phyloP scores from a whole-genome alignment of 2,113 vertebrate species.

The Machaerirhynchus nigripectus region DNA sequence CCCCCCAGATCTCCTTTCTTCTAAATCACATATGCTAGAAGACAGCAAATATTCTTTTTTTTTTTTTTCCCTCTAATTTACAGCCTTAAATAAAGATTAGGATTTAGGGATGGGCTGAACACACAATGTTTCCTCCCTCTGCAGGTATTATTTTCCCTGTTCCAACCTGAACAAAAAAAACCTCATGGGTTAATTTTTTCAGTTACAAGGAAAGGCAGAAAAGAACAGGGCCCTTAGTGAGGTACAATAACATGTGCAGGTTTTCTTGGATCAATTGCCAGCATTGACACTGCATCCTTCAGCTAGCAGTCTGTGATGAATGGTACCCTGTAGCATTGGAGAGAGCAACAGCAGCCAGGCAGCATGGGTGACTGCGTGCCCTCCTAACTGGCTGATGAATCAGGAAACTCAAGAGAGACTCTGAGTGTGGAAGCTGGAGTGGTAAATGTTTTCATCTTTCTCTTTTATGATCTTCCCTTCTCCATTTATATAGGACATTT shows the following conservation, averaged over 20 bases:
- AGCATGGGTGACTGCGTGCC: background rate
- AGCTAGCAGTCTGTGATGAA: slow-evolving; percentile 59
- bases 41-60: background rate
- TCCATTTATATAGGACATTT: slow-evolving; percentile 71
- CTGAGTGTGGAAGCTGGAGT: background rate
- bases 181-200: background rate
- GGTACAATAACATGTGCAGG: background rate
- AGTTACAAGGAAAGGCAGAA: background rate
- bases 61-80: background rate
- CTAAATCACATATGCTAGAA: background rate
- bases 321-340: slow-evolving; percentile 42
- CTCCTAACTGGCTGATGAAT: slow-evolving; percentile 66
- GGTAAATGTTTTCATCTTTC: slow-evolving; percentile 72
- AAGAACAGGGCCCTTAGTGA: background rate
- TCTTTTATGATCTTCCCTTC: slow-evolving; percentile 73
- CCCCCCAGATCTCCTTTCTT: background rate
- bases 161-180: background rate
- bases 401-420: slow-evolving; percentile 21
- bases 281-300: slow-evolving; percentile 33
- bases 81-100: background rate
- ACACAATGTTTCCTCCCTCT: background rate
- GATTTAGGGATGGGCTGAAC: background rate
- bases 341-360: slow-evolving; percentile 12
- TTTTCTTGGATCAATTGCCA: slow-evolving; percentile 49
- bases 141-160: background rate